Evolutionary conservation across 2,888 invertebrate species (phyloP), one percentile per base, ranked within the genome.

Genomic region (Ectemnius lituratus): DNA sequence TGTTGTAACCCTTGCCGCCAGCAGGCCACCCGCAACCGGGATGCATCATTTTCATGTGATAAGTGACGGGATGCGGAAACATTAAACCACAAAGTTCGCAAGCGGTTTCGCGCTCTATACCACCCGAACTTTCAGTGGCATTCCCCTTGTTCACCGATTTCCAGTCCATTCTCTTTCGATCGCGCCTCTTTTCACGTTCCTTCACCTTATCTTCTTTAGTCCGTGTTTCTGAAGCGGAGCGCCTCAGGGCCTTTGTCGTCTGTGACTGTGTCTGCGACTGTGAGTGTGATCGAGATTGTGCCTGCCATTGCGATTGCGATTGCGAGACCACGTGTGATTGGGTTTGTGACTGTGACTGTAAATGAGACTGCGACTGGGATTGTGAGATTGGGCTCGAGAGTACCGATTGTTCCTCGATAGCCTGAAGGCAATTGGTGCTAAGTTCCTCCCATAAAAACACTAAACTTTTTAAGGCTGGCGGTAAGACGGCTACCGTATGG

Each of bases 381-480:
- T 85, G 87, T 73, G 83, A 92, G 80, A 84, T 92, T 0, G 94
- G 94, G 86, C 93, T 94, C 0, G 93, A 92, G n/a, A 93, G 87
- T 4, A 94, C 92, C 63, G 93, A 91, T 77, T 95, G 94, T 81
- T 94, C 93, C 23, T 92, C 91, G 70, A 94, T 94, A 0, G 94
- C 94, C 72, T 94, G 94, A n/a, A 94, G 91, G 79, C 94, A 94
- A 85, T 93, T 94, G 4, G 92, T 90, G 60, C 94, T 94, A 20
- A 98, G 92, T 67, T 97, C 96, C 87, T 98, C 97, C 98, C 98
- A 98, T 45, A 98, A 92, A 69, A 95, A 95, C 0, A 98, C 97
- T 8, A 98, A 92, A 67, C 97, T 96, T 66, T 97, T 95, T 62
- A 98, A 90, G 0, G 98, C 97, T 0, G 97, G 96, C 1, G 98